Base-by-base conservation (phyloP, 1,140 invertebrate genomes). In the Calephelis virginiensis region DNA sequence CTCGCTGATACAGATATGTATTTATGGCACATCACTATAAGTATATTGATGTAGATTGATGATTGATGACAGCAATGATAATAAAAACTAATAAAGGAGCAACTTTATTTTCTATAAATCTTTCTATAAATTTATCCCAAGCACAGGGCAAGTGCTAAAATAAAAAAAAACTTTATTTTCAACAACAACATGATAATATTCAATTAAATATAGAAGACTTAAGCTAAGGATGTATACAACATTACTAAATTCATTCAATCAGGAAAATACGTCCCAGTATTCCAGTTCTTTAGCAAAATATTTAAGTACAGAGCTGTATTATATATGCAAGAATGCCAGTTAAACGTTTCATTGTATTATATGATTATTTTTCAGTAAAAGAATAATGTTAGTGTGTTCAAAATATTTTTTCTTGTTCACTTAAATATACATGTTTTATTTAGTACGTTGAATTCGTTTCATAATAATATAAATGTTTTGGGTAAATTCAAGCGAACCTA, bases 161-260 rank as follows among this genome's bases (percentile, higher is more conserved):
- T n/a, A n/a, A n/a, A n/a, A n/a, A n/a, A n/a, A n/a, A 73, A 56
- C 63, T 79, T 79, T 77, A 79, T 79, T 77, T 71, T 67, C 17
- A 56, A 56, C 68, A 79, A 75, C 75, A 78, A 78, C 73, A 74
- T 79, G 71, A 72, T 76, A 79, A 79, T 67, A 69, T 72, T 69
- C 62, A 71, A 17, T 56, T 56, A 56, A 56, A 56, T 56, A 56
- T 56, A 56, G 14, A 53, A 53, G 49, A 9, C 53, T 56, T 37
- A 56, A 56, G 40, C 5, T 43, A 37, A 28, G 28, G 5, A 56
- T 7, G 53, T 56, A 7, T 56, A 56, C 11, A 37, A 56, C 53
- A 28, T 28, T 56, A 28, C 17, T 56, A 56, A 56, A 56, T 56
- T 56, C 17, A 56, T 56, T 56, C 50, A 14, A 10, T 56, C 50